phyloP scores from a whole-genome alignment of 2,888 invertebrate species.

The Chrysolina americana region DNA sequence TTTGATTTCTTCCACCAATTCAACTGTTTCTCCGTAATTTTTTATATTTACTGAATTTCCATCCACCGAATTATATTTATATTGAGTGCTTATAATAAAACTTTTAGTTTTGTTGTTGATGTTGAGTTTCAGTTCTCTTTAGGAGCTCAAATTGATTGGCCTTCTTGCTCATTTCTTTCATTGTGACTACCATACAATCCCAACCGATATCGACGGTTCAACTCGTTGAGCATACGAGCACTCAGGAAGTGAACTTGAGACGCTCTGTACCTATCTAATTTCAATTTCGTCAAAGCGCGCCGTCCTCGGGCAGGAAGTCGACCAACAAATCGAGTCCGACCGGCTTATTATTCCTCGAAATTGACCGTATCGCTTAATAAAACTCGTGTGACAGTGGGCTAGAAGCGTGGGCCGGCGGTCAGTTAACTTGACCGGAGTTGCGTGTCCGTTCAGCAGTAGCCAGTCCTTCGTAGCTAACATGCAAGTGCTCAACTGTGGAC shows the following conservation, averaged over 20 bases:
- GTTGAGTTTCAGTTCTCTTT: no score
- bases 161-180: no score
- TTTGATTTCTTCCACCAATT: no score
- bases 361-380: constrained; percentile 60
- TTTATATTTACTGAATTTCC: no score
- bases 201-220: no score
- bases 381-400: constrained; percentile 62
- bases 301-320: constrained; percentile 12
- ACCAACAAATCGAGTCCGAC: constrained; percentile 29
- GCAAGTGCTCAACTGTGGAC: constrained; percentile 54
- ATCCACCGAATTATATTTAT: no score
- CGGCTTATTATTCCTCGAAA: constrained; percentile 58
- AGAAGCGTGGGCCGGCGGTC: constrained; percentile 62
- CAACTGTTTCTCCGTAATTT: no score
- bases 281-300: constrained; percentile 11
- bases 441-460: constrained; percentile 58
- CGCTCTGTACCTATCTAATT: constrained; percentile 24
- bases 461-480: constrained; percentile 56
- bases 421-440: constrained; percentile 60
- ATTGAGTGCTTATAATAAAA: no score
- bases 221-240: not conserved
- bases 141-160: no score
- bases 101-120: no score
- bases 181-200: no score
- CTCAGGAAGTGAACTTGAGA: constrained; percentile 5